Conservation (phyloP, 1,140 invertebrate genomes). For the Orius laevigatus region DNA sequence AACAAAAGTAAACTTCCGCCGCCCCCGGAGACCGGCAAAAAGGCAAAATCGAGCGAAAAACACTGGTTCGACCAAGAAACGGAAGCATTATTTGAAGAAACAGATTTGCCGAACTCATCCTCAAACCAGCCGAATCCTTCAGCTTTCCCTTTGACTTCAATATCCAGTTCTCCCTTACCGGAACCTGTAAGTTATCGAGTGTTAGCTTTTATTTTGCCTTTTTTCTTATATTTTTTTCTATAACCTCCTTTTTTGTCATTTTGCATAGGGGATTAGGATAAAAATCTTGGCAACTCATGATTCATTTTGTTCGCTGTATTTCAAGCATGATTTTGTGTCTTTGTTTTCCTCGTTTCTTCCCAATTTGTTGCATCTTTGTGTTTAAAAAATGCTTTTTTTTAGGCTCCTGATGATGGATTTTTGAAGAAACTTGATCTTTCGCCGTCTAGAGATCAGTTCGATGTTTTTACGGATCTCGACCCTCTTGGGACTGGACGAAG, state of each 20-base stretch:
- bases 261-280: too few relatives aligned
- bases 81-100: conserved; percentile 32
- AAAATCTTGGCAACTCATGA: too few relatives aligned
- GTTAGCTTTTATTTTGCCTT: background rate
- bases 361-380: too few relatives aligned
- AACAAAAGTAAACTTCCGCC: conserved; percentile 26
- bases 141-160: conserved; percentile 3
- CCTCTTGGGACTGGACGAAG: conserved; percentile 74
- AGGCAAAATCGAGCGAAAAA: conserved; percentile 24
- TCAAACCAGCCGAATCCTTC: conserved; percentile 3
- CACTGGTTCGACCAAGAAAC: conserved; percentile 35
- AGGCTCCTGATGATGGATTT: conserved; percentile 9
- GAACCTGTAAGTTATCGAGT: conserved; percentile 6
- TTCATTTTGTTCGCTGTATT: too few relatives aligned
- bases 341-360: background rate
- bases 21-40: conserved; percentile 24
- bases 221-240: background rate
- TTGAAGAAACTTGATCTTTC: conserved; percentile 3
- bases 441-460: conserved; percentile 24
- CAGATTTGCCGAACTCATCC: conserved; percentile 23
- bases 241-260: too few relatives aligned
- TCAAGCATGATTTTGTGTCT: background rate
- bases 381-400: background rate
- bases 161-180: conserved; percentile 5
- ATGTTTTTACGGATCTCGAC: conserved; percentile 84